Evolutionary conservation across 1,140 invertebrate species (phyloP), one percentile per base, ranked within the genome.

Genomic region (Parapsyche elsis): DNA sequence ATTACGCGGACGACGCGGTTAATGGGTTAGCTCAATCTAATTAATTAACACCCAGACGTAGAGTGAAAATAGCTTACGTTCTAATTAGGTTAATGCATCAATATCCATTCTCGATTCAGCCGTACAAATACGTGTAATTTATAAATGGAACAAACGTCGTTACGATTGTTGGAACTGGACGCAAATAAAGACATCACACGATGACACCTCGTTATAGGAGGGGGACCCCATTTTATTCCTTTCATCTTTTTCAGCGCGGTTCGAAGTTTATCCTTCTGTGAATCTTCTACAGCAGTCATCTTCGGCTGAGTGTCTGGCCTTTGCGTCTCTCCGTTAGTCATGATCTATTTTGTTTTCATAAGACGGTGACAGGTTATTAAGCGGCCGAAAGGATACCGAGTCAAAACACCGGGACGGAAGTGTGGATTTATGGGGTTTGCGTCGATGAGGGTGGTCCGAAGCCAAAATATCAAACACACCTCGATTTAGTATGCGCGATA

Each of bases 351-450:
- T 53, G 16, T 53, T 53, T 53, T 53, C 49, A 53, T 16, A 53
- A 53, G 49, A 14, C 49, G 49, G 49, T 53, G 49, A 53, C 49
- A 53, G 49, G 49, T 53, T 53, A 53, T 53, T 53, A 53, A 53
- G 49, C 49, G 49, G 16, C 10, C 1, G 12, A 53, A 53, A 53
- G 49, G 49, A 53, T 53, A 53, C 49, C 12, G 16, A 53, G 49
- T 53, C 49, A 53, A 53, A 53, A 53, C 49, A 16, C 49, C 16
- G 49, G 16, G 16, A 53, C 16, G 49, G 16, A 53, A 53, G 16
- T 53, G 2, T 53, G 16, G 16, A 53, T 53, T 53, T 53, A 53
- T 53, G 10, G 49, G 49, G 10, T 53, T 2, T 53, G 16, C 49
- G 49, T 53, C 16, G 12, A 53, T 14, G 49, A 53, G 49, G 49